A percentile compares a stretch with the other conserved stretches of the same genome.
Conservation (phyloP, 2,888 invertebrate species). For the Cephus runcator region DNA sequence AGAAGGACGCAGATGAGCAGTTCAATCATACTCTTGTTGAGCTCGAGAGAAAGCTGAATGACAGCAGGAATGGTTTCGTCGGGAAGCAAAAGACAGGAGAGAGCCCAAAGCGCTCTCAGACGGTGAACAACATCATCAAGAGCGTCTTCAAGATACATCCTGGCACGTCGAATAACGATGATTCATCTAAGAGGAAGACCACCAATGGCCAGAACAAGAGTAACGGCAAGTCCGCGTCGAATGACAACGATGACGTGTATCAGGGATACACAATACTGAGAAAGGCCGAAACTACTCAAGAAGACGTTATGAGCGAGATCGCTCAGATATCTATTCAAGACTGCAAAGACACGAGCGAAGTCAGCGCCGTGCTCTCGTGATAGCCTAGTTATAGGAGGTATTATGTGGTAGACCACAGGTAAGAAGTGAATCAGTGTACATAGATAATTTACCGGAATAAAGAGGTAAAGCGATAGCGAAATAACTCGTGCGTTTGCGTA, state of each 20-base stretch:
- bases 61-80: constrained; percentile 31
- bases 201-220: constrained; percentile 31
- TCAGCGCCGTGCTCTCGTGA: constrained; percentile 56
- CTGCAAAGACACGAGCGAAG: constrained; percentile 49
- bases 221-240: constrained; percentile 25
- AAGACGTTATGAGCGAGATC: constrained; percentile 46
- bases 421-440: constrained; percentile 25
- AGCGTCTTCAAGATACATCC: constrained; percentile 50
- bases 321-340: constrained; percentile 56
- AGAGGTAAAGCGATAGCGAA: constrained; percentile 5
- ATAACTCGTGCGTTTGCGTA: not conserved
- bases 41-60: constrained; percentile 1
- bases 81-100: constrained; percentile 38
- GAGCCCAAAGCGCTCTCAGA: constrained; percentile 47
- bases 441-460: constrained; percentile 23
- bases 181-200: constrained; percentile 29
- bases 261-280: constrained; percentile 54
- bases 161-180: constrained; percentile 28
- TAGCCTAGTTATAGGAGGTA: constrained; percentile 41
- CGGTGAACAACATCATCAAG: constrained; percentile 52
- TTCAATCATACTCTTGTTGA: not conserved
- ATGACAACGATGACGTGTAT: constrained; percentile 34
- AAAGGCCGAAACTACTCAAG: constrained; percentile 46
- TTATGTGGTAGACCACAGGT: constrained; percentile 24
- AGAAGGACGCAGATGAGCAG: constrained; percentile 4